phyloP scores from a whole-genome alignment of 2,888 invertebrate species.

The Tiliacea citrago region DNA sequence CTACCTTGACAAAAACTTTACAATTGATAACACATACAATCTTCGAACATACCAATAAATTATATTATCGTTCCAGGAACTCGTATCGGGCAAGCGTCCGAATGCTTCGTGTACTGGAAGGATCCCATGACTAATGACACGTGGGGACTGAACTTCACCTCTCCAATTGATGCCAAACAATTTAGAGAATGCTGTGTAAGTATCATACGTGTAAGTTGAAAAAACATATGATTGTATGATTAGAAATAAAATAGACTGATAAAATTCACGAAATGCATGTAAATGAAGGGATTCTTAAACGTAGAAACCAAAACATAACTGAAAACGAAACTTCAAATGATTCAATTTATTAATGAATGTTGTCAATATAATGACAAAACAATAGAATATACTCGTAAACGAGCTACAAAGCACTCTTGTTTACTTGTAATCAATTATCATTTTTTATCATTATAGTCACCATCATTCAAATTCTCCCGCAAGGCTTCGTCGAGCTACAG shows the following conservation, averaged over 20 bases:
- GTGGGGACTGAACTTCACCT: constrained; percentile 99
- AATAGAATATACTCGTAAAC: constrained; percentile 3
- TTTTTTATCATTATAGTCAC: constrained; percentile 93
- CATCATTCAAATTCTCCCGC: constrained; percentile 99
- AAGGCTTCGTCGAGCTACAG: constrained; percentile 99
- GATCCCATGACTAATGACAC: constrained; percentile 99
- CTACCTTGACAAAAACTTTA: neutral
- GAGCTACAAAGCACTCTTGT: constrained; percentile 19
- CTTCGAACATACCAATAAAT: constrained; percentile 17
- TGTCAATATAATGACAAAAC: neutral
- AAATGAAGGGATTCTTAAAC: neutral
- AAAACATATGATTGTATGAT: constrained; percentile 4
- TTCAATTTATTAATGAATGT: neutral
- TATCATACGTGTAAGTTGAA: constrained; percentile 74
- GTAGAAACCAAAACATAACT: neutral
- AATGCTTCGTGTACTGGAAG: constrained; percentile 99
- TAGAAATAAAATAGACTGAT: neutral
- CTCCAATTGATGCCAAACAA: constrained; percentile 99
- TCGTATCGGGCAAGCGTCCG: constrained; percentile 98
- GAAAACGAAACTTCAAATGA: neutral
- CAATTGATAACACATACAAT: neutral
- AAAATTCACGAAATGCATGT: neutral
- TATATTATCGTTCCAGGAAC: constrained; percentile 92
- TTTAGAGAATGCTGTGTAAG: constrained; percentile 99
- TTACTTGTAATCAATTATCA: constrained; percentile 48